Base-by-base conservation (phyloP, 2,113 vertebrate genomes). In the Leiothrix lutea region DNA sequence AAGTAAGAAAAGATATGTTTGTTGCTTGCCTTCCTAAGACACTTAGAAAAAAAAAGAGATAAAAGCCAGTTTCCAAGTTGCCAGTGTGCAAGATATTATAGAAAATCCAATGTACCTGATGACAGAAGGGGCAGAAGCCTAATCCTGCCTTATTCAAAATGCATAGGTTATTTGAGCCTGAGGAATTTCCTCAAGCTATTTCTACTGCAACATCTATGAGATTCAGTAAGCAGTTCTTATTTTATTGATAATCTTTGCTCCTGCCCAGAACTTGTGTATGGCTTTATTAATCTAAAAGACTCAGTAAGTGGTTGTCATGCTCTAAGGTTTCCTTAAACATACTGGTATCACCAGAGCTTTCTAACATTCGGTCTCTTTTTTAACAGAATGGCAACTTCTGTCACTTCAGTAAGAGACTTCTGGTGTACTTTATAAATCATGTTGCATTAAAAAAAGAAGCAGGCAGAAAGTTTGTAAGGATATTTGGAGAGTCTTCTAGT, bases 231-330 rank as follows among this genome's bases (percentile, higher is more conserved):
- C 26, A 69, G 19, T 40, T 94, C 58, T 82, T 84, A 72, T 53
- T 92, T 92, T 92, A 92, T 51, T 88, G 81, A 78, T 80, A 91
- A 79, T 65, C 21, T 72, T 82, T 88, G 29, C 53, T 81, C 81
- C 57, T 87, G 57, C 75, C 14, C 60, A 84, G 72, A 94, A 87
- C 50, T 60, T 83, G 42, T 73, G 33, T 36, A 75, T 9, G 38
- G 28, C 57, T 95, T 92, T 90, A 95, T 94, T 95, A 96, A 91
- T 95, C 79, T 92, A 93, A 96, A 96, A 91, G 75, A 83, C 67
- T 86, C 83, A 80, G 64, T 47, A 95, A 93, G 84, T 22, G 69
- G 45, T 57, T 95, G 51, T 92, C 92, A 92, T 61, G 54, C 33
- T 86, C 71, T 83, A 86, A 87, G 44, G 80, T 78, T 91, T 82